Conservation (phyloP, 2,888 invertebrate genomes). For the Acrobasis repandana region DNA sequence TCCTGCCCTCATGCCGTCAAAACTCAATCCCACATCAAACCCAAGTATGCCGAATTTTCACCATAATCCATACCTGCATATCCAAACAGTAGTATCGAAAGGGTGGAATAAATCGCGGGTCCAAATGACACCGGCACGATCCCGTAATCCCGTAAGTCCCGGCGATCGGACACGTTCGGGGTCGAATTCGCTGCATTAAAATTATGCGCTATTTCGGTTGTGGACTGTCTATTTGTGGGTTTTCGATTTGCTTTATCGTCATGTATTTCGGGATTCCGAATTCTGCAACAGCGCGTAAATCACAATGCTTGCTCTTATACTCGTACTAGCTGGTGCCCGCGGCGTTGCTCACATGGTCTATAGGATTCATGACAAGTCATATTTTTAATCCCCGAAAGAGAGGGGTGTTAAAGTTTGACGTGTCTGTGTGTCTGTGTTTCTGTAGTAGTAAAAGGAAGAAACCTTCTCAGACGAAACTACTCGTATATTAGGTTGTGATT, state of each 20-base stretch:
- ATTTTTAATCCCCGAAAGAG: too few species aligned
- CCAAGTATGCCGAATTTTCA: slow-evolving; percentile 8
- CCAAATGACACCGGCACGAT: slow-evolving; percentile 59
- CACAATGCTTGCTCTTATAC: too few species aligned
- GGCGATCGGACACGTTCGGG: slow-evolving; percentile 38
- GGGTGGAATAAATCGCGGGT: slow-evolving; percentile 55
- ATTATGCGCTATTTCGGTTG: slow-evolving; percentile 30
- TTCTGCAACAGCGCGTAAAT: not conserved
- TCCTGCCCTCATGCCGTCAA: not conserved
- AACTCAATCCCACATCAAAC: slow-evolving; percentile 2
- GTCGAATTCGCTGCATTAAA: slow-evolving; percentile 47
- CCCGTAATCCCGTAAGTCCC: slow-evolving; percentile 52
- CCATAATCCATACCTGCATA: slow-evolving; percentile 21
- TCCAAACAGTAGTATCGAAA: slow-evolving; percentile 14
- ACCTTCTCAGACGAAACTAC: too few species aligned
- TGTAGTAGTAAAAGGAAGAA: too few species aligned
- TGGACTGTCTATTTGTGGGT: slow-evolving; percentile 19
- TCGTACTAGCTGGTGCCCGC: too few species aligned
- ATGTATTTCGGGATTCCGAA: not conserved
- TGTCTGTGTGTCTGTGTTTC: too few species aligned
- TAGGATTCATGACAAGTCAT: too few species aligned
- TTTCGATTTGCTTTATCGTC: slow-evolving; percentile 15
- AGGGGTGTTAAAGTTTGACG: too few species aligned
- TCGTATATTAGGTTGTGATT: too few species aligned
- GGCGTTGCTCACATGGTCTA: too few species aligned